A percentile compares a stretch with the other conserved stretches of the same genome.
Conservation (phyloP, 2,113 vertebrate genomes). For the Cebidichthys violaceus region DNA sequence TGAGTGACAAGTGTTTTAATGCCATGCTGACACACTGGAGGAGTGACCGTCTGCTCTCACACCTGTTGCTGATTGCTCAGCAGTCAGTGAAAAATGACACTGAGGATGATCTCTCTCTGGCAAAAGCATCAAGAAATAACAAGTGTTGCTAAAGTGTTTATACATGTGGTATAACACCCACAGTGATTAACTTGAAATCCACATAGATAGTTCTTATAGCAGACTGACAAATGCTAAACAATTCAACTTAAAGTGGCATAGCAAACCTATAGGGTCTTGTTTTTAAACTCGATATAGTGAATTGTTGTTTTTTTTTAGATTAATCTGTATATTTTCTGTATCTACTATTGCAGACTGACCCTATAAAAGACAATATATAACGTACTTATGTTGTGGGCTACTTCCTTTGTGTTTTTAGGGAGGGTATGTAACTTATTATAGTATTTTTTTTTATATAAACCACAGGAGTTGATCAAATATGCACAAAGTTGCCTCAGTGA, state of each 20-base stretch:
- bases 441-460: not conserved
- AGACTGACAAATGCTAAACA: not conserved
- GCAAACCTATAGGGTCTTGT: not conserved
- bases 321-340: not conserved
- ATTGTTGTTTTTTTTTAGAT: not conserved
- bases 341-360: not conserved
- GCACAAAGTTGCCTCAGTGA: not conserved
- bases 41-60: conserved; percentile 20
- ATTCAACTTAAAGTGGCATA: not conserved
- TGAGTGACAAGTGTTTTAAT: not conserved
- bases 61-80: conserved; percentile 66
- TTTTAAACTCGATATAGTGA: not conserved
- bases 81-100: conserved; percentile 30
- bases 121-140: not conserved
- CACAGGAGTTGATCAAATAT: not conserved
- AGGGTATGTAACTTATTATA: not conserved
- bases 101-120: not conserved
- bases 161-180: not conserved
- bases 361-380: not conserved
- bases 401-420: not conserved
- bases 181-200: not conserved
- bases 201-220: not conserved
- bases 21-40: not conserved
- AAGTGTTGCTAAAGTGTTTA: not conserved
- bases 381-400: not conserved